These are phyloP conservation scores for Gnathonemus echidnorhynchus DNA, from an alignment of 2,113 vertebrate species.

Conservation along the genomic window DNA sequence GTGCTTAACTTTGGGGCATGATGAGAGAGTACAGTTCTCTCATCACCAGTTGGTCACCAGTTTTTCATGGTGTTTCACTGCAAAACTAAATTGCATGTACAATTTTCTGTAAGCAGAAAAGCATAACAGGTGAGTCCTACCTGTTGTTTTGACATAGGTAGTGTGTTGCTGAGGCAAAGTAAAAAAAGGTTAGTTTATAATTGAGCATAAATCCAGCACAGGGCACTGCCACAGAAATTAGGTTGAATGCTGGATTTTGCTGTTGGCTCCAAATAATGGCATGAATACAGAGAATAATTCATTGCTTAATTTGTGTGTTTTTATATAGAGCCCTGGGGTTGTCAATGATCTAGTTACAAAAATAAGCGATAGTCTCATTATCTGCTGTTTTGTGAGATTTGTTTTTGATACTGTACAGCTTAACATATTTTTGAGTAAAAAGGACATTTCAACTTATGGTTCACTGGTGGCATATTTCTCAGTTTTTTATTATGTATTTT, in stretches of 20 bases:
- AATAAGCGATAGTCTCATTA: not conserved
- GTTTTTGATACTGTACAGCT: not conserved
- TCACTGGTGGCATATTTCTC: not conserved
- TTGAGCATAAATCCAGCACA: not conserved
- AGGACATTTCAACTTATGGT: not conserved
- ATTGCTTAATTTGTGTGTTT: not conserved
- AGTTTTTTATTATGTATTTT: not conserved
- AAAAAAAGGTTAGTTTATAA: not conserved
- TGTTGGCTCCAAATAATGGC: not conserved
- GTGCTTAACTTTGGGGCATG: not conserved
- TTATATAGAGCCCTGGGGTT: not conserved
- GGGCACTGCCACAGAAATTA: not conserved
- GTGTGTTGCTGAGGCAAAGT: not conserved
- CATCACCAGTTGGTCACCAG: no score
- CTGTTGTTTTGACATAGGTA: not conserved
- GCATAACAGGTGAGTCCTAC: not conserved
- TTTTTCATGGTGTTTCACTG: not conserved
- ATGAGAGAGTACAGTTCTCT: not conserved
- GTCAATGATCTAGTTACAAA: not conserved
- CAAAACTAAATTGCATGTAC: not conserved
- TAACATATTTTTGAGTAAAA: not conserved
- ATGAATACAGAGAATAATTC: not conserved
- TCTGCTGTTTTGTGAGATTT: not conserved
- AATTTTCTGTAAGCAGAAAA: not conserved
- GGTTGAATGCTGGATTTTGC: not conserved